Evolutionary conservation across 2,888 invertebrate genomes (phyloP).

Genomic region (Thera obeliscata): DNA sequence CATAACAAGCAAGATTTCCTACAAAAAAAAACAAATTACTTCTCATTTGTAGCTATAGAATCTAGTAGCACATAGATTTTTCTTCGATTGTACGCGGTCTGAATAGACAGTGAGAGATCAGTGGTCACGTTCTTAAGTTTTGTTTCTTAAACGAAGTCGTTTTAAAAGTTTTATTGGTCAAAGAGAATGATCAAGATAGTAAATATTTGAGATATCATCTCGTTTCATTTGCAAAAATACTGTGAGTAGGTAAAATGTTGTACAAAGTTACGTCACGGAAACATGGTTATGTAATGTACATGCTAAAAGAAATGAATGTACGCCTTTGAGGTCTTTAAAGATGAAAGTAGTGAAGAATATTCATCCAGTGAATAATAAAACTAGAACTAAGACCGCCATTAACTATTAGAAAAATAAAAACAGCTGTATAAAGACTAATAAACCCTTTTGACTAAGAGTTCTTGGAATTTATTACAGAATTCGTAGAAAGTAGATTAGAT

Average conservation of each 20-base stretch:
- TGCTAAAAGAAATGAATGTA: no score
- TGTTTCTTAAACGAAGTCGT: not conserved
- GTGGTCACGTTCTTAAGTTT: not conserved
- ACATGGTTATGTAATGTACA: no score
- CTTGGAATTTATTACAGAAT: no score
- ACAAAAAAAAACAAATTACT: not conserved
- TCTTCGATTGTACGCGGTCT: not conserved
- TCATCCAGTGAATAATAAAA: no score
- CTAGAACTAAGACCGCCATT: no score
- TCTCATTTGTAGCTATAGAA: not conserved
- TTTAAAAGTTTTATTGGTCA: not conserved
- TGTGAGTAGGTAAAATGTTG: not conserved
- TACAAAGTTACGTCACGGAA: not conserved
- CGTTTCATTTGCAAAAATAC: not conserved
- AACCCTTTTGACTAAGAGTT: no score
- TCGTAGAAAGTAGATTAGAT: no score
- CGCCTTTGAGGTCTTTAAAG: no score
- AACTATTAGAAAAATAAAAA: no score
- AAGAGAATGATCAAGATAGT: not conserved
- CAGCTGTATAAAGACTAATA: no score
- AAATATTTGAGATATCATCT: not conserved
- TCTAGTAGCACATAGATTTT: not conserved
- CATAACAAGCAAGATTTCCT: not conserved
- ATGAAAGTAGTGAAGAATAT: no score
- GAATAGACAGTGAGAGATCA: slow-evolving; percentile 1